Percentiles rank a stretch among this genome's conserved stretches.
phyloP scores from a whole-genome alignment of 2,113 vertebrate genomes.

The Sprattus sprattus region DNA sequence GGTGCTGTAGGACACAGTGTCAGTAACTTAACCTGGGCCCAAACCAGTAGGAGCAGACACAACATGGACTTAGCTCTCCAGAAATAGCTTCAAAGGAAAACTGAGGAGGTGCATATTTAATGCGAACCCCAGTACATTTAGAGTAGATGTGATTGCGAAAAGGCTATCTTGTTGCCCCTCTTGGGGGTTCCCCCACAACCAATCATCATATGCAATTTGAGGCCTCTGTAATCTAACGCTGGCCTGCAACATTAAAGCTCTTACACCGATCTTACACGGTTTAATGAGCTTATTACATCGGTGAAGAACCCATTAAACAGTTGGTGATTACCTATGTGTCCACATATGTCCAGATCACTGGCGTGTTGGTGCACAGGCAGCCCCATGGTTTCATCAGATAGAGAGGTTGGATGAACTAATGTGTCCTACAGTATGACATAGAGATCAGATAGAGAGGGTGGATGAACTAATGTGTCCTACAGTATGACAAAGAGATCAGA shows the following conservation, averaged over 20 bases:
- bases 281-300: conserved; percentile 44
- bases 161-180: neutral
- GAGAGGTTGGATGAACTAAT: neutral
- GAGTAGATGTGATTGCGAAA: neutral
- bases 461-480: too few relatives aligned
- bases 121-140: neutral
- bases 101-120: neutral
- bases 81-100: neutral
- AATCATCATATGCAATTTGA: neutral
- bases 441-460: too few relatives aligned
- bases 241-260: conserved; percentile 15
- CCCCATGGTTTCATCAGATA: neutral
- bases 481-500: too few relatives aligned
- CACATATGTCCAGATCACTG: neutral
- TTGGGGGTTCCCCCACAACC: neutral
- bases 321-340: conserved; percentile 24
- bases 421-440: too few relatives aligned
- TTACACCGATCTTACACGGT: conserved; percentile 13
- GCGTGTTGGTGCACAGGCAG: neutral
- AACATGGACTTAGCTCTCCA: neutral
- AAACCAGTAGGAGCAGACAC: neutral
- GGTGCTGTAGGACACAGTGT: neutral
- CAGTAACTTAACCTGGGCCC: neutral
- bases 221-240: neutral
- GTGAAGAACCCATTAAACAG: conserved; percentile 34